Evolutionary conservation across 2,888 invertebrate species (phyloP).

Genomic region (Eilema depressum): DNA sequence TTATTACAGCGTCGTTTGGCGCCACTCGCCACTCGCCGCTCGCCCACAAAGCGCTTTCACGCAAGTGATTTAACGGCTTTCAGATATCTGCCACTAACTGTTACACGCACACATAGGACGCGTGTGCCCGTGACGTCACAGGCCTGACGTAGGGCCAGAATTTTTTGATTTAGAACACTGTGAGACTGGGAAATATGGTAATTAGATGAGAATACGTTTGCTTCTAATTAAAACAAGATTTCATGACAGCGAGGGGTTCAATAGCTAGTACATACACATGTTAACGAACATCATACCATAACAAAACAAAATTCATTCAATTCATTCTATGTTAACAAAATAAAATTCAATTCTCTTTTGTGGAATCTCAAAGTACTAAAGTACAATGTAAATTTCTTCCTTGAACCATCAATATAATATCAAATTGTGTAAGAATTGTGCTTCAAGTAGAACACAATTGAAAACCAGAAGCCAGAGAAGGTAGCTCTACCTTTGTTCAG

Average conservation of each 20-base stretch:
- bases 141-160: background rate
- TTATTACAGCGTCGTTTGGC: background rate
- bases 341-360: background rate
- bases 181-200: background rate
- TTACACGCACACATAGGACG: background rate
- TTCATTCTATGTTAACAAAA: too few species aligned
- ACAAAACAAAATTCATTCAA: too few species aligned
- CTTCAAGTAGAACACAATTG: background rate
- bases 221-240: background rate
- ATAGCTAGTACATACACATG: too few species aligned
- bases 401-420: background rate
- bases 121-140: too few species aligned
- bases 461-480: background rate
- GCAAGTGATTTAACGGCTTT: background rate
- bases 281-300: too few species aligned
- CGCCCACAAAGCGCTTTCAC: background rate
- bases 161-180: background rate
- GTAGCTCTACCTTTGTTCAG: background rate
- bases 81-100: too few species aligned
- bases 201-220: background rate
- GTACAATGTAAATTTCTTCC: background rate
- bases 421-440: background rate
- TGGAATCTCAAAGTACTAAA: background rate
- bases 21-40: background rate
- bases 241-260: background rate